These are phyloP conservation scores for Pseudomyrmex concolor DNA, from an alignment of 1,140 invertebrate species.

Conservation along the genomic window DNA sequence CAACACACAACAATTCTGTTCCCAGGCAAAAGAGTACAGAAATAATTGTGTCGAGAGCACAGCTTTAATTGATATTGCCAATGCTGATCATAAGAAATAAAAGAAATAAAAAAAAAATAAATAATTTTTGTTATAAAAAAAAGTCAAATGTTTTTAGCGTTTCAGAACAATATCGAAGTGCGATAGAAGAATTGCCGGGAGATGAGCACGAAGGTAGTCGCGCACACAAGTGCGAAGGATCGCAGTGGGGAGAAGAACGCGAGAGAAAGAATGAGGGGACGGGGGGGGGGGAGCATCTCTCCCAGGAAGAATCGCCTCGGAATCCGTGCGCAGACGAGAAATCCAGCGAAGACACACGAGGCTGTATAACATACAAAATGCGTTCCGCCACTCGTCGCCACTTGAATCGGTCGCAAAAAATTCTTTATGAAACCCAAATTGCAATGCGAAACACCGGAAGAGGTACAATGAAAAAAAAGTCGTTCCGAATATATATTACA, in stretches of 20 bases:
- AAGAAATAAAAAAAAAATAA: too few relatives aligned
- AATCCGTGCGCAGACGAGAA: constrained; percentile 42
- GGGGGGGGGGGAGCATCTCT: constrained; percentile 67
- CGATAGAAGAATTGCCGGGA: neutral
- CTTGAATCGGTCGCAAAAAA: constrained; percentile 10
- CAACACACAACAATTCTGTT: too few relatives aligned
- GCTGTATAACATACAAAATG: constrained; percentile 37
- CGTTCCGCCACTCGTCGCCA: constrained; percentile 12
- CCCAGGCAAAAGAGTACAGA: too few relatives aligned
- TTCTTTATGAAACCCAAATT: neutral
- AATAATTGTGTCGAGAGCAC: too few relatives aligned
- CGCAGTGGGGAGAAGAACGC: constrained; percentile 11
- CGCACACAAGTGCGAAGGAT: neutral
- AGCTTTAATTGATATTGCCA: too few relatives aligned
- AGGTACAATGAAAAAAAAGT: neutral
- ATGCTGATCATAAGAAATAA: too few relatives aligned
- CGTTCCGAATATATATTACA: neutral
- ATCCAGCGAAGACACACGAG: constrained; percentile 26
- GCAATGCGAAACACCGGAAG: neutral
- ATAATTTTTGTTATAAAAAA: too few relatives aligned
- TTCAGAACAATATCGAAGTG: neutral
- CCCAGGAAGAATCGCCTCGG: constrained; percentile 78
- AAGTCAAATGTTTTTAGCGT: neutral
- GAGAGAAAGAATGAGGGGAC: neutral
- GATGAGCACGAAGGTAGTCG: constrained; percentile 23